phyloP scores from a whole-genome alignment of 23 tunicate genomes.

The Botrylloides violaceus region DNA sequence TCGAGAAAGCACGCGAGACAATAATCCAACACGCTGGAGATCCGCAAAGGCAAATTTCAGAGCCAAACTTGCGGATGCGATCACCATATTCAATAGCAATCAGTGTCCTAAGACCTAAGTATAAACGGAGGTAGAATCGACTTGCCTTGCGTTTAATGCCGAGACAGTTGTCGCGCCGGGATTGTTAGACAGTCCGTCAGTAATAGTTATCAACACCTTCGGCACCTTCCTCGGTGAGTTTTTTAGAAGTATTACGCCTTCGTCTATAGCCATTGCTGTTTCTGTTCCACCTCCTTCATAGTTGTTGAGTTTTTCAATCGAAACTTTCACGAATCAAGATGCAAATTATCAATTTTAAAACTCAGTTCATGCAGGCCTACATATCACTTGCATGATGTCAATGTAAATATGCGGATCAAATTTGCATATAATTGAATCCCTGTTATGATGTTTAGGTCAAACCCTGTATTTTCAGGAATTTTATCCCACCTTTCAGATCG shows the following conservation, averaged over 20 bases:
- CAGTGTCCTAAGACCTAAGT: neutral
- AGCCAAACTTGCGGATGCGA: neutral
- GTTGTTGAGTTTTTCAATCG: neutral
- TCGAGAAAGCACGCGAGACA: too few species aligned
- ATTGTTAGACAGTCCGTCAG: constrained; percentile 7
- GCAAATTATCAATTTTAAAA: too few species aligned
- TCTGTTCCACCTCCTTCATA: neutral
- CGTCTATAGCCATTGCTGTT: constrained; percentile 2
- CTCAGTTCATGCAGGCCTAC: too few species aligned
- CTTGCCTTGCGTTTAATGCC: neutral
- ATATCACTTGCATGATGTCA: too few species aligned
- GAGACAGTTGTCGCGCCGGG: neutral
- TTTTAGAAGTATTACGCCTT: neutral
- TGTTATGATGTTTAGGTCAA: too few species aligned
- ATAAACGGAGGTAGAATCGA: neutral
- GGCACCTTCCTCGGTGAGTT: neutral
- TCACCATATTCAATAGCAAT: neutral
- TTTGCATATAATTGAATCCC: too few species aligned
- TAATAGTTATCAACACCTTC: constrained; percentile 14
- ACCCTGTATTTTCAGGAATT: too few species aligned
- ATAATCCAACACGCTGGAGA: too few species aligned
- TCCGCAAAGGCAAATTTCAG: neutral
- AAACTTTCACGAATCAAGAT: too few species aligned
- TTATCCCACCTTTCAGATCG: constrained; percentile 8
- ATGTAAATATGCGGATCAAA: too few species aligned